Conservation (phyloP, 2,888 invertebrate species). For the Helobdella robusta region DNA sequence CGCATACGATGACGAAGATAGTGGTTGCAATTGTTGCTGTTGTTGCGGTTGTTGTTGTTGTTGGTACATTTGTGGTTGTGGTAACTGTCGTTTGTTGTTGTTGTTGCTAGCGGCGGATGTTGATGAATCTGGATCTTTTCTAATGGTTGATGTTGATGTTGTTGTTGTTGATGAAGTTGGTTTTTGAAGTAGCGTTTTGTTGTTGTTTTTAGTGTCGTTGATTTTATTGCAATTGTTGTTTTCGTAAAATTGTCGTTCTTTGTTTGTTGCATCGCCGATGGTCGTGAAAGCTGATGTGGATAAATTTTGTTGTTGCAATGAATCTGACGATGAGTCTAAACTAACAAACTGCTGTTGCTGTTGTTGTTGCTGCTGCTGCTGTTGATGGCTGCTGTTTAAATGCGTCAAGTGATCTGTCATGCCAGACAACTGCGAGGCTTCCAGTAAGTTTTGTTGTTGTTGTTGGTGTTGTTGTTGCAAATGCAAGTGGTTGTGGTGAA, state of each 20-base stretch:
- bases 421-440: too few relatives aligned
- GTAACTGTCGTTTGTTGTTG: constrained; percentile 8
- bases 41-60: constrained; percentile 12
- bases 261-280: constrained; percentile 10
- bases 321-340: constrained; percentile 11
- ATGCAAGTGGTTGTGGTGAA: not conserved
- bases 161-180: constrained; percentile 1
- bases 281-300: constrained; percentile 19
- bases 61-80: constrained; percentile 14
- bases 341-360: constrained; percentile 13
- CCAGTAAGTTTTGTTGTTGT: too few relatives aligned
- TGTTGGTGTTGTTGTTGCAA: not conserved
- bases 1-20: too few relatives aligned
- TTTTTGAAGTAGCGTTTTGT: not conserved
- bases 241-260: constrained; percentile 2
- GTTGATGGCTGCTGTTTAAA: too few relatives aligned
- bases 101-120: not conserved
- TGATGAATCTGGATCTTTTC: constrained; percentile 22
- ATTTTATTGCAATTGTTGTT: constrained; percentile 1
- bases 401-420: too few relatives aligned
- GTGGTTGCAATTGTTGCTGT: not conserved
- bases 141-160: not conserved
- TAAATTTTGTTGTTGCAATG: not conserved
- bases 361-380: constrained; percentile 4
- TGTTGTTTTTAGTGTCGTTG: not conserved